Percentiles rank a stretch among this genome's conserved stretches.
phyloP scores from a whole-genome alignment of 2,113 vertebrate species.

The Lepus europaeus region DNA sequence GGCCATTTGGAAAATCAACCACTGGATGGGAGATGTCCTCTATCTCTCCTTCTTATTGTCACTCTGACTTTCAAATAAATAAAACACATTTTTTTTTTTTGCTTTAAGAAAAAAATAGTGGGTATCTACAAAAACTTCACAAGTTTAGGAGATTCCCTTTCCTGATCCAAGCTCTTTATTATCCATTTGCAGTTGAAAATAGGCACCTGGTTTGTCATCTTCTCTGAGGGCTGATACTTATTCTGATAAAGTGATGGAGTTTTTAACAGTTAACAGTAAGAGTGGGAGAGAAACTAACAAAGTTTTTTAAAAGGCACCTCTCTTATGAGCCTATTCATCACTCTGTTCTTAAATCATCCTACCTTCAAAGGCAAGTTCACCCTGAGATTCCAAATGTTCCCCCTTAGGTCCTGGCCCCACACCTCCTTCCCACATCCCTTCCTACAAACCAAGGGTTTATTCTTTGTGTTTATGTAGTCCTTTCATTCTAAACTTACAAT shows the following conservation, averaged over 20 bases:
- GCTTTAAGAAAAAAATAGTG: neutral
- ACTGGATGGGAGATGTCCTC: no score
- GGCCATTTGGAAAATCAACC: no score
- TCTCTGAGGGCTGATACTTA: constrained; percentile 77
- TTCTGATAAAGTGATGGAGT: constrained; percentile 78
- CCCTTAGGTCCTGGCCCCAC: neutral
- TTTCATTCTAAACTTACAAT: neutral
- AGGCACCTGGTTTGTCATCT: constrained; percentile 63
- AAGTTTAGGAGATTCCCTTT: neutral
- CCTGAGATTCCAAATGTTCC: neutral
- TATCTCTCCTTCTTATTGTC: no score
- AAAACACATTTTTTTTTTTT: neutral
- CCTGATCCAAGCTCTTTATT: constrained; percentile 65
- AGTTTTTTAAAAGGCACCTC: neutral
- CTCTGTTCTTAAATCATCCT: neutral
- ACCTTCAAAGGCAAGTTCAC: constrained; percentile 45
- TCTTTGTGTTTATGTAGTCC: neutral
- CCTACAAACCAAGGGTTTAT: neutral
- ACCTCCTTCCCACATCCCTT: neutral
- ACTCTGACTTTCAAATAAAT: neutral
- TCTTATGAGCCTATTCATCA: constrained; percentile 2
- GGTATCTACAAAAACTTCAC: neutral
- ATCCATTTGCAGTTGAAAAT: constrained; percentile 72
- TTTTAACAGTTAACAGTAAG: constrained; percentile 78
- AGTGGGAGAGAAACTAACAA: constrained; percentile 64